Conservation (phyloP, 1,140 invertebrate genomes). For the Polyergus mexicanus region DNA sequence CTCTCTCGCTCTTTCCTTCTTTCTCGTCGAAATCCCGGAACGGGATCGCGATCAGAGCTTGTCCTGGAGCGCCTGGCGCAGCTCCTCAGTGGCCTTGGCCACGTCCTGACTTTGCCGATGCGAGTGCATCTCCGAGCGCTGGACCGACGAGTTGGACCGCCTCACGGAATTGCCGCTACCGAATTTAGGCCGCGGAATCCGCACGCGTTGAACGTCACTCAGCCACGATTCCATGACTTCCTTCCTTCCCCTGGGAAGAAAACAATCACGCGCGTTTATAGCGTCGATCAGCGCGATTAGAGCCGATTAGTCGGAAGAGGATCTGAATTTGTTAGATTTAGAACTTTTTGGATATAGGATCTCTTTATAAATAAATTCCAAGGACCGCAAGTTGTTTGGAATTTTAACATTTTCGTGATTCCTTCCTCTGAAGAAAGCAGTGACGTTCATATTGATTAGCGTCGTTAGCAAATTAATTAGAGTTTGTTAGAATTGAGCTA, state of each 20-base stretch:
- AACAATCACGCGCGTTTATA: slow-evolving; percentile 16
- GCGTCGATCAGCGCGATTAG: not conserved
- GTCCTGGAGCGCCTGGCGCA: slow-evolving; percentile 90
- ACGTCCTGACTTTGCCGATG: slow-evolving; percentile 86
- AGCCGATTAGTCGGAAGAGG: not conserved
- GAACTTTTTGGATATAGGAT: too few species aligned
- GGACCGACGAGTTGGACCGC: slow-evolving; percentile 83
- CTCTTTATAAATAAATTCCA: not conserved
- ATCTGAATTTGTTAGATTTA: not conserved
- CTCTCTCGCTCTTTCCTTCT: not conserved
- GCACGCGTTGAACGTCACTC: slow-evolving; percentile 92
- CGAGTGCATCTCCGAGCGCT: slow-evolving; percentile 79
- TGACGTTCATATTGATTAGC: not conserved
- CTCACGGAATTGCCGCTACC: slow-evolving; percentile 88
- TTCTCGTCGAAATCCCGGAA: slow-evolving; percentile 23
- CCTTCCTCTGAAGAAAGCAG: not conserved
- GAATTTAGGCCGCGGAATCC: slow-evolving; percentile 94
- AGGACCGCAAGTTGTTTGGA: not conserved
- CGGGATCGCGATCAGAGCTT: slow-evolving; percentile 88
- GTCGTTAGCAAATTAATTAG: not conserved
- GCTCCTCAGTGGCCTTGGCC: slow-evolving; percentile 91
- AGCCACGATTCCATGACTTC: slow-evolving; percentile 93
- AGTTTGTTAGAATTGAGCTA: not conserved
- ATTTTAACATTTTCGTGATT: too few species aligned
- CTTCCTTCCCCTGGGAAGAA: slow-evolving; percentile 20